phyloP scores from a whole-genome alignment of 1,140 invertebrate genomes.

The Zaprionus lachaisei region DNA sequence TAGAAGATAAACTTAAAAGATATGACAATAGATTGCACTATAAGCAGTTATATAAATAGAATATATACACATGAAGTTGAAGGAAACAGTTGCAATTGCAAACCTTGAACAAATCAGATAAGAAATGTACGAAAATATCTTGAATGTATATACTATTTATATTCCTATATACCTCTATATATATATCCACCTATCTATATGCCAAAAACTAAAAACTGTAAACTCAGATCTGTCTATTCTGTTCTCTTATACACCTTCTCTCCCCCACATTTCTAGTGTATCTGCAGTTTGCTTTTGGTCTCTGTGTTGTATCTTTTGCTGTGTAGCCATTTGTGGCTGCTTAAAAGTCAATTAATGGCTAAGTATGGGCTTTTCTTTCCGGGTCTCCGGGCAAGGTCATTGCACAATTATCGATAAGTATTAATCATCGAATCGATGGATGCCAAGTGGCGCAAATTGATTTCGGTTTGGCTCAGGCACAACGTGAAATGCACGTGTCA shows the following conservation, averaged over 20 bases:
- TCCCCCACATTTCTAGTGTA: conserved; percentile 8
- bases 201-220: not conserved
- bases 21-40: not conserved
- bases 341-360: conserved; percentile 71
- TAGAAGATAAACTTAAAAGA: not conserved
- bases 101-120: not conserved
- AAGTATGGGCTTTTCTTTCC: conserved; percentile 53
- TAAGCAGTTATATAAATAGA: not conserved
- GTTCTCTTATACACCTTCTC: not conserved
- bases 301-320: conserved; percentile 19
- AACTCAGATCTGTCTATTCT: not conserved
- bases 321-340: conserved; percentile 51
- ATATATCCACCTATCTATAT: too few relatives aligned
- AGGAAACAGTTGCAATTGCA: not conserved
- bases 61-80: not conserved
- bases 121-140: not conserved
- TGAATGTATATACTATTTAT: too few relatives aligned
- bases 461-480: conserved; percentile 6
- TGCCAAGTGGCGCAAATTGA: conserved; percentile 38
- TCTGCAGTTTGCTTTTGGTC: not conserved
- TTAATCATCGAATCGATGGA: conserved; percentile 16
- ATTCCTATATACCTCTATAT: too few relatives aligned
- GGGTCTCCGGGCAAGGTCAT: conserved; percentile 56
- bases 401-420: conserved; percentile 53
- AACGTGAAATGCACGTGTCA: conserved; percentile 34